Evolutionary conservation across 2,113 vertebrate species (phyloP).

Genomic region (Neolamprologus longior): DNA sequence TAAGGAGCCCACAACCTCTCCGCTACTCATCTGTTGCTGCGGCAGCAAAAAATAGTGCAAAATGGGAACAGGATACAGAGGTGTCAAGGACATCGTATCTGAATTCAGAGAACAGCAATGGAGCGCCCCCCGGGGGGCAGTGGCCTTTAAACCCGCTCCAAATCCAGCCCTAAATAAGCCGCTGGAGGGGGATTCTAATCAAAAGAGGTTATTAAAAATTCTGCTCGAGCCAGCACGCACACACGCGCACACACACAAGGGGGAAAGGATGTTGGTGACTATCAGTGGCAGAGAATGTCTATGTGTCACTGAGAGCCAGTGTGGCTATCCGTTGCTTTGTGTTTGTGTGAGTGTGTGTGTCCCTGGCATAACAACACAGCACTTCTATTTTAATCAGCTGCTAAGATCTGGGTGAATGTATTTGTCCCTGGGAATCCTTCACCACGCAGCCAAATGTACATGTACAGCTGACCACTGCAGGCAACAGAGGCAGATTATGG

Average conservation of each 20-base stretch:
- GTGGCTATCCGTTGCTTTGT: not conserved
- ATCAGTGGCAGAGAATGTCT: constrained; percentile 32
- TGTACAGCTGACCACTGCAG: constrained; percentile 47
- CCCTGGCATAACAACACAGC: constrained; percentile 53
- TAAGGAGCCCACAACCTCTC: constrained; percentile 57
- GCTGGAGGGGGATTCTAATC: constrained; percentile 72
- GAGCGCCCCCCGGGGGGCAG: constrained; percentile 64
- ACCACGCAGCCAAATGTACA: constrained; percentile 25
- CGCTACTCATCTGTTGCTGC: constrained; percentile 77
- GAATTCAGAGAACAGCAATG: constrained; percentile 74
- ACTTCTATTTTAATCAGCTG: constrained; percentile 64
- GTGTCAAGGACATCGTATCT: constrained; percentile 79
- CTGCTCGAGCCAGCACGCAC: constrained; percentile 54
- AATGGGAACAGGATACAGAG: constrained; percentile 75
- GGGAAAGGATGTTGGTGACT: constrained; percentile 40
- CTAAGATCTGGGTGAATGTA: constrained; percentile 53
- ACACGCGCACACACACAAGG: not conserved
- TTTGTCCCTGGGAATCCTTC: constrained; percentile 66
- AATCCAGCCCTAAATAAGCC: constrained; percentile 76
- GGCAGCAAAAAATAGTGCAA: constrained; percentile 80
- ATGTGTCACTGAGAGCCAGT: constrained; percentile 30
- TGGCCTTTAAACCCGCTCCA: constrained; percentile 77
- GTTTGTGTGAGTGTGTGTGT: constrained; percentile 11
- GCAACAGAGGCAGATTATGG: not conserved
- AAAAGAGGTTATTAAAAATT: constrained; percentile 76